These are phyloP conservation scores for Amblyraja radiata DNA, from an alignment of 2,797 vertebrate species.

Conservation along the genomic window DNA sequence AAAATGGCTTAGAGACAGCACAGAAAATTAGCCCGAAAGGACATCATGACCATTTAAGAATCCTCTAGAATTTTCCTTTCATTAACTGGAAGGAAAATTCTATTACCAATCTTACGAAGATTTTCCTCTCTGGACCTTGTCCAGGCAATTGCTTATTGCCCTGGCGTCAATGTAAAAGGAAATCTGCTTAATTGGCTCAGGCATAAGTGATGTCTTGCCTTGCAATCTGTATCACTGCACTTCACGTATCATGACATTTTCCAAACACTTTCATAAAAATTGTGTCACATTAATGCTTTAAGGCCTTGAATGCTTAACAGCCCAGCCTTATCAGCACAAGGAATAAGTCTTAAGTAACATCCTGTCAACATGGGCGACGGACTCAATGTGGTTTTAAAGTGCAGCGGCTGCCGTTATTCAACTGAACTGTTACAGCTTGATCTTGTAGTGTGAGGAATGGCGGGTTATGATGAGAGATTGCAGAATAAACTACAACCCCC, in stretches of 20 bases:
- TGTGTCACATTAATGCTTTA: not conserved
- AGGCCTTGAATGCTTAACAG: not conserved
- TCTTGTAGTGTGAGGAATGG: not conserved
- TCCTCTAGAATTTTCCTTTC: not conserved
- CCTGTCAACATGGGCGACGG: not conserved
- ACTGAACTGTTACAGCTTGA: not conserved
- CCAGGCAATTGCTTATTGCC: conserved; percentile 17
- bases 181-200: not conserved
- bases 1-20: not conserved
- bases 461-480: not conserved
- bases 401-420: not conserved
- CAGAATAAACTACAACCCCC: not conserved
- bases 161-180: not conserved
- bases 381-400: not conserved
- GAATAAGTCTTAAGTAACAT: not conserved
- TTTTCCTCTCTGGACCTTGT: conserved; percentile 2
- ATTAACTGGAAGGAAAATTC: not conserved
- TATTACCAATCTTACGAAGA: conserved; percentile 11
- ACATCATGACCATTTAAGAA: not conserved
- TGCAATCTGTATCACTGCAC: not conserved
- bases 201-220: not conserved
- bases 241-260: not conserved
- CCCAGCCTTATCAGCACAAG: not conserved
- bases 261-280: not conserved
- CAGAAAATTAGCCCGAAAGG: not conserved